Evolutionary conservation across 2,113 vertebrate genomes (phyloP), one percentile per base, ranked within the genome.

Genomic region (Proterorhinus semilunaris): DNA sequence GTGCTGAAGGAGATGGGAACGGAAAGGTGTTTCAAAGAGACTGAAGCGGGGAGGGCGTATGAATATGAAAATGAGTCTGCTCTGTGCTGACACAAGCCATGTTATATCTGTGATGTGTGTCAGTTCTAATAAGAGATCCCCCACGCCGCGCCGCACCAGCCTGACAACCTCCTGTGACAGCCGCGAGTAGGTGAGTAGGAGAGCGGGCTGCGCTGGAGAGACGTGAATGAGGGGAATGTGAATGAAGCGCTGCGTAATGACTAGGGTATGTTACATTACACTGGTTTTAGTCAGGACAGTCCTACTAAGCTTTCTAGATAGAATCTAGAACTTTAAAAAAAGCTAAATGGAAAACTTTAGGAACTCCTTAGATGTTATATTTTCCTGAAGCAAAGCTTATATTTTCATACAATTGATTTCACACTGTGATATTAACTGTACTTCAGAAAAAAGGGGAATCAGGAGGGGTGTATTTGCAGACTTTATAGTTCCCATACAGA

Each of bases 41-140:
- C 68, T 7, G 71, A 80, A 70, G 63, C 67, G 69, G 73, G 71
- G 69, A 71, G 71, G 51, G 74, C 80, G 80, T 69, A 82, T 79
- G 81, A 88, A 87, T 85, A 89, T 87, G 84, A 90, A 90, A 88
- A 87, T 86, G 82, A 92, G 86, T 62, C 70, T 6, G 69, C 49
- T 64, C 79, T 57, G 72, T 79, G 76, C 90, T 82, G 89, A 90
- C 90, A 90, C 85, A 81, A 89, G 83, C 87, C 76, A 81, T 80
- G 85, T 85, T 90, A 76, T 80, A 66, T 78, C 85, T 81, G 81
- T 83, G 90, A 90, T 76, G 83, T 86, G 84, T 91, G 91, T 92
- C 91, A 83, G 73, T 80, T 89, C 86, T 89, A 92, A 93, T 92
- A 91, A 93, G 86, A 86, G 85, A 83, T 86, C 73, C 82, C 84